Evolutionary conservation across 2,113 vertebrate genomes (phyloP), one percentile per base, ranked within the genome.

Genomic region (Pandion haliaetus): DNA sequence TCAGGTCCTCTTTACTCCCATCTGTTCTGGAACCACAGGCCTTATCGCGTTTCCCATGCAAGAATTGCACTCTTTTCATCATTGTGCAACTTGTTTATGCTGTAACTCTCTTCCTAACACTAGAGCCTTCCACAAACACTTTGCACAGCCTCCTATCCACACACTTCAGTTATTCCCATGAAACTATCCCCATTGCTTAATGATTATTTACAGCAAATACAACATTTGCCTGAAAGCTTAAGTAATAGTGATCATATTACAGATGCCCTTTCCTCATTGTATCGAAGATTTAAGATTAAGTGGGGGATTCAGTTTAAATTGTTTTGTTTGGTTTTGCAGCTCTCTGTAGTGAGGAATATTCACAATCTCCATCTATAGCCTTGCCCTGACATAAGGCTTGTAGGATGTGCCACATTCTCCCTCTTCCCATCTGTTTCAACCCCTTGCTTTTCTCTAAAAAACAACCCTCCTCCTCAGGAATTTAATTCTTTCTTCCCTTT

Each of bases 321-420:
- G 14, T 44, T 85, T 36, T 82, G 17, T 85, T 87, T 93, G 42
- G 78, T 90, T 78, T 96, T 87, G 74, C 49, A 91, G 36, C 14
- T 85, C 28, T 65, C 38, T 72, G n/a, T 69, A 90, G 44, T 19
- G 36, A 85, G 31, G 25, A 84, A 47, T 58, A 74, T 78, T 84
- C 74, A 65, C 31, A 34, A 1, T 65, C 58, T 89, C 52, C 49
- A 47, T 94, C 49, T 72, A 82, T 17, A 94, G 70, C 32, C 58
- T 80, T 77, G 25, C 19, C 63, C 50, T 62, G 32, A 83, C 87
- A 88, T 88, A 90, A 92, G 74, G 82, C 26, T 86, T 83, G 93
- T 94, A 88, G 88, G 96, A 97, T 93, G 92, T 93, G 74, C 16
- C 54, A 77, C 55, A 63, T 85, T 88, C 85, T 95, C 47, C 12